Base-by-base conservation (phyloP, 2,797 vertebrate species). In the Sylvia borin region DNA sequence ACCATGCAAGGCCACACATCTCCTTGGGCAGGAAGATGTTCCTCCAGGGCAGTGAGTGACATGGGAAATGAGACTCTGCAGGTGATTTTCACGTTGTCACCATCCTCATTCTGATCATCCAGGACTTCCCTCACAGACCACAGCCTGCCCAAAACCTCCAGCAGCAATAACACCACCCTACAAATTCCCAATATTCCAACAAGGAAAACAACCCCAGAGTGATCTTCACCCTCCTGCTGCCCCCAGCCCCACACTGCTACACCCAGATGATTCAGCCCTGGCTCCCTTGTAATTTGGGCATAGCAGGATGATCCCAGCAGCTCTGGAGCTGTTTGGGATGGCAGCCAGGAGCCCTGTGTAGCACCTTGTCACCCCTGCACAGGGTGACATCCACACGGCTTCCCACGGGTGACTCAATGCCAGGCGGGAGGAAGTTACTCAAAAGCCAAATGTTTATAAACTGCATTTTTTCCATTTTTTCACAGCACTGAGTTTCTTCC, bases 241-340 rank as follows among this genome's bases (percentile, higher is more conserved):
- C 73, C 62, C 43, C 89, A 80, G 77, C 73, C 66, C 61, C 0
- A 0, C 51, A 8, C 57, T 71, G 65, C 72, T 83, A 53, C 88
- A 27, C 71, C 77, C 88, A 8, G 85, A 36, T 93, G 94, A 94
- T 90, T 94, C 94, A 95, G 82, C 38, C 62, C 65, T 8, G 47
- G 48, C 78, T 71, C 71, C 50, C 34, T 40, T 12, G 74, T 64
- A 61, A 47, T 86, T 64, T 50, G 83, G 83, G 20, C 15, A 3
- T 64, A 40, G 91, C 79, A 75, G 80, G 73, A 72, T 57, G 34
- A 64, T 65, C 9, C 8, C 86, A 77, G 84, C 84, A 42, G 73
- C 91, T 88, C 62, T 13, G 10, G 15, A 42, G 57, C 55, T 2
- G 2, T 12, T 48, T 21, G 79, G 94, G 95, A 72, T 5, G 34